phyloP scores from a whole-genome alignment of 1,140 invertebrate species.

The Pollicipes pollicipes region DNA sequence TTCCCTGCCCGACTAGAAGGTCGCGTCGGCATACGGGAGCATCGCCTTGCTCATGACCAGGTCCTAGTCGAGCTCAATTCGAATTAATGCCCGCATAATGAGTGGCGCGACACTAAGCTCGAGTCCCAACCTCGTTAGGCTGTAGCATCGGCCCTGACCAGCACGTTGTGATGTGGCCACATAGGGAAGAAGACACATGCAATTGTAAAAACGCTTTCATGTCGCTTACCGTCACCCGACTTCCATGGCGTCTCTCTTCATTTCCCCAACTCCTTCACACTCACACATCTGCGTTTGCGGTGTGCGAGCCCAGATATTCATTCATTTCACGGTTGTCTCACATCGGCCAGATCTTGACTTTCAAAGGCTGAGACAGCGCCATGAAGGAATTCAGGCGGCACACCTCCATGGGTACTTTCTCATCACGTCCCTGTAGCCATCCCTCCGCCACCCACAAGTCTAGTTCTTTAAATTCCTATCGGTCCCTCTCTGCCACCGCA shows the following conservation, averaged over 20 bases:
- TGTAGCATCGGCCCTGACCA: constrained; percentile 4
- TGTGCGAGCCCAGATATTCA: not conserved
- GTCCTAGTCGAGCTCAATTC: constrained; percentile 7
- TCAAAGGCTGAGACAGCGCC: constrained; percentile 6
- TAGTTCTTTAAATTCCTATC: not conserved
- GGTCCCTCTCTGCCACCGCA: not conserved
- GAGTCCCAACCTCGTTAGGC: constrained; percentile 6
- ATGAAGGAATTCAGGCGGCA: constrained; percentile 9
- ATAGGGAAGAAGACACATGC: not conserved
- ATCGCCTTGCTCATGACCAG: not conserved
- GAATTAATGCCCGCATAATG: constrained; percentile 7
- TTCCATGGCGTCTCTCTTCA: constrained; percentile 1
- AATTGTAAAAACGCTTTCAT: constrained; percentile 8
- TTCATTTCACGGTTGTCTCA: constrained; percentile 5
- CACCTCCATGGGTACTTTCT: not conserved
- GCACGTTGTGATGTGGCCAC: constrained; percentile 7
- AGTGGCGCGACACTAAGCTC: constrained; percentile 6
- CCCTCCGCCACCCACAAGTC: constrained; percentile 5
- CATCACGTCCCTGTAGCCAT: constrained; percentile 7
- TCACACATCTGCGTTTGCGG: constrained; percentile 6
- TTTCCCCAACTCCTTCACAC: constrained; percentile 3
- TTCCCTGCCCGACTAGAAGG: constrained; percentile 5
- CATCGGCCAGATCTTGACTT: constrained; percentile 7
- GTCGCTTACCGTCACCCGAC: not conserved
- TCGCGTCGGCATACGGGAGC: constrained; percentile 5